Evolutionary conservation across 2,888 invertebrate species (phyloP).

Genomic region (Spilarctia lutea): DNA sequence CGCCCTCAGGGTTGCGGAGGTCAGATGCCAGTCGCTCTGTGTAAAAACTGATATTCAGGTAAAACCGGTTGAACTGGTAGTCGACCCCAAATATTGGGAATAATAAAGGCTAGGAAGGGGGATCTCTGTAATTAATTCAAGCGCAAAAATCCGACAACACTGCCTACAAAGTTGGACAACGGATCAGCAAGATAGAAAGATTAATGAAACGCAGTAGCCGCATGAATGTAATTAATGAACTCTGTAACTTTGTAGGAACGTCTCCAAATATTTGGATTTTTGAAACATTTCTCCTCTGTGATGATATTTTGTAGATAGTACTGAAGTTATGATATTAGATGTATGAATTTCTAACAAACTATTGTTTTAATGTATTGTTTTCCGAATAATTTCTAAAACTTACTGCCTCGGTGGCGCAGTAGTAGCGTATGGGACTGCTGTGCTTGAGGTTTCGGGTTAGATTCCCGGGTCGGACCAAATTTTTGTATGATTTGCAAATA

Average conservation of each 20-base stretch:
- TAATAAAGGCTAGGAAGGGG: no score
- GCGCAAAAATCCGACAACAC: conserved; percentile 15
- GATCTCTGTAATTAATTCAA: conserved; percentile 14
- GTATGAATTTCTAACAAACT: conserved; percentile 4
- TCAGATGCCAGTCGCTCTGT: no score
- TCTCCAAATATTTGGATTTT: conserved; percentile 23
- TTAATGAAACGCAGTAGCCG: conserved; percentile 59
- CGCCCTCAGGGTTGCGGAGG: no score
- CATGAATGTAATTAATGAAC: conserved; percentile 65
- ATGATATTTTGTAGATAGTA: conserved; percentile 19
- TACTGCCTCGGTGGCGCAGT: no score
- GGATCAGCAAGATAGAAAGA: conserved; percentile 59
- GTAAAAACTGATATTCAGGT: no score
- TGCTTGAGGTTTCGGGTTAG: no score
- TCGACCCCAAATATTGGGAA: no score
- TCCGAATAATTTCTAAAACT: neutral
- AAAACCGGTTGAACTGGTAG: no score
- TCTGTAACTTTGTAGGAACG: conserved; percentile 45
- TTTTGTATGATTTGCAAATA: no score
- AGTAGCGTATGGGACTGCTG: no score
- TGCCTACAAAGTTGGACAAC: conserved; percentile 38
- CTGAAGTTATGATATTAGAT: conserved; percentile 7
- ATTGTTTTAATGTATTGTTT: neutral
- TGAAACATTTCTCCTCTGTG: conserved; percentile 14
- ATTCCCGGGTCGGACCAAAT: no score